phyloP scores from a whole-genome alignment of 64 coral and sea anemone species.

The Catalaphyllia jardinei region DNA sequence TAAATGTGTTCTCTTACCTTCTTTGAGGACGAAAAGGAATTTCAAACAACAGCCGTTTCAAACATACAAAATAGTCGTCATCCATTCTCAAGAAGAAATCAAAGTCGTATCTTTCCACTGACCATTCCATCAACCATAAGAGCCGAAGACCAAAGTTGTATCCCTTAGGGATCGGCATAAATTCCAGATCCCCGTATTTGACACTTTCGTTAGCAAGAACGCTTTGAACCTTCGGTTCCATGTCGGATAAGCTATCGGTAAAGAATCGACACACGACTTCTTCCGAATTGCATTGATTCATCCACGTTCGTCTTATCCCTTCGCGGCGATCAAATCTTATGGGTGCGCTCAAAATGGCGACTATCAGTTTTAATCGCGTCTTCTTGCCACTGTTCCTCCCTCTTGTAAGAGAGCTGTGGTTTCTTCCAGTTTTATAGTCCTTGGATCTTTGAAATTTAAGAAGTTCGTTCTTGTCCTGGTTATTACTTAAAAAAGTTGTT shows the following conservation, averaged over 20 bases:
- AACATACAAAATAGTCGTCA: slow-evolving; percentile 93
- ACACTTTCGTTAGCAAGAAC: slow-evolving; percentile 62
- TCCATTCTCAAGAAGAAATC: slow-evolving; percentile 91
- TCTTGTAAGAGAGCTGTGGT: not conserved
- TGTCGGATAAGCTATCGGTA: slow-evolving; percentile 76
- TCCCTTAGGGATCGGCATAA: slow-evolving; percentile 72
- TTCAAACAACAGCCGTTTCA: slow-evolving; percentile 74
- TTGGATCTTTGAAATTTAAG: not conserved
- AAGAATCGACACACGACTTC: slow-evolving; percentile 87
- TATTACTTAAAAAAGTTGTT: not conserved
- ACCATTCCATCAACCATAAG: slow-evolving; percentile 86
- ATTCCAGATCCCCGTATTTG: slow-evolving; percentile 63
- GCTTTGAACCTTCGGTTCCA: slow-evolving; percentile 52
- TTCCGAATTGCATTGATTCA: slow-evolving; percentile 61
- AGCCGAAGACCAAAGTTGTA: slow-evolving; percentile 83
- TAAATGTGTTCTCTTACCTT: slow-evolving; percentile 29
- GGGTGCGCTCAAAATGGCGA: slow-evolving; percentile 83
- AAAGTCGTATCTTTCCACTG: slow-evolving; percentile 63
- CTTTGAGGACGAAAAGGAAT: slow-evolving; percentile 56
- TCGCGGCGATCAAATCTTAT: slow-evolving; percentile 80
- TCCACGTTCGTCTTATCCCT: slow-evolving; percentile 89
- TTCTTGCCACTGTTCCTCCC: not conserved
- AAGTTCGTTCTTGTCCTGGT: not conserved
- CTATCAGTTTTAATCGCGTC: slow-evolving; percentile 52
- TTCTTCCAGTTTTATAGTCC: not conserved